Base-by-base conservation (phyloP, 2,797 vertebrate species). In the Aphelocoma californica region DNA sequence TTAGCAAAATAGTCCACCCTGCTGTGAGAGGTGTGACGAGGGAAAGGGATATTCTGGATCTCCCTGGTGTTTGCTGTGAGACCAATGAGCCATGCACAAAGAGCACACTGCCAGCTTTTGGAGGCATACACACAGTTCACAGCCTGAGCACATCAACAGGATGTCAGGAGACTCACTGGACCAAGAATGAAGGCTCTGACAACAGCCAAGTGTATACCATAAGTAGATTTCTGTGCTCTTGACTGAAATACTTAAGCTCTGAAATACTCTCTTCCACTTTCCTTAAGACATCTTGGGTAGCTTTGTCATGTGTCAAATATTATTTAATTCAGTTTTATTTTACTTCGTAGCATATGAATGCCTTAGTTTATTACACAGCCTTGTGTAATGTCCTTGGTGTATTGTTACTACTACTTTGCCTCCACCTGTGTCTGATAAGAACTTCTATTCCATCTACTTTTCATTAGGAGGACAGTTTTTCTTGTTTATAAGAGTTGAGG, bases 151-250 rank as follows among this genome's bases (percentile, higher is more conserved):
- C 0, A 0, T 86, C 86, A 78, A 10, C 8, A 64, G 45, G 7
- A 32, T 67, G 65, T 86, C 96, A 90, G 32, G 20, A 90, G 26
- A 69, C 34, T 74, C 75, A 67, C 0, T 81, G 80, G 54, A 90
- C 82, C 86, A 60, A 71, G 50, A 69, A 86, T 81, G 90, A 96
- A 81, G 86, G 61, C 50, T 88, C 73, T 96, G 86, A 88, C 69
- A 90, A 60, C 45, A 78, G 61, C 25, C 20, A 78, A 47, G 67
- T 38, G 6, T 12, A 31, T 56, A 3, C 28, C 85, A 1, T 10
- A 48, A 71, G 10, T 28, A 17, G 60, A 42, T 18, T 66, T 71
- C 56, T 64, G 23, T 60, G 36, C 13, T 54, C 45, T 77, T 60
- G 56, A 32, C 79, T 50, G 72, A 87, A 92, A 56, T 14, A 15